These are phyloP conservation scores for Drosophila erecta DNA, from an alignment of 1,140 invertebrate species.

Conservation along the genomic window DNA sequence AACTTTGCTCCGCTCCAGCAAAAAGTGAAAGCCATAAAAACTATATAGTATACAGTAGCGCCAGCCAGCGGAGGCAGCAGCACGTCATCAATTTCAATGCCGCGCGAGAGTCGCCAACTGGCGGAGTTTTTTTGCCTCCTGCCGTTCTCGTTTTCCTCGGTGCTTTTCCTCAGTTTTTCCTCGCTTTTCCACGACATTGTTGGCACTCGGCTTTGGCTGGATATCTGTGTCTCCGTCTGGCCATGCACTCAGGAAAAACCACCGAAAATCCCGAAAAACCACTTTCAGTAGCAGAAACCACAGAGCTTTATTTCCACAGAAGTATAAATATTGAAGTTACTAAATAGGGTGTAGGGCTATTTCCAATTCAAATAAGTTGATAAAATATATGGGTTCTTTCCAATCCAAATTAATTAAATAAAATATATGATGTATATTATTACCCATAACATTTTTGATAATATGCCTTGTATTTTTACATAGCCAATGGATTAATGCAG, in stretches of 20 bases:
- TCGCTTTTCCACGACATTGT: constrained; percentile 74
- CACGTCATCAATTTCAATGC: constrained; percentile 81
- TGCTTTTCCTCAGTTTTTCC: constrained; percentile 20
- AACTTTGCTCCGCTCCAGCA: constrained; percentile 7
- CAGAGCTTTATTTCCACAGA: neutral
- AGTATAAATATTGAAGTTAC: neutral
- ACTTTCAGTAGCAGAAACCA: neutral
- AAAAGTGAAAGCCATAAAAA: constrained; percentile 81
- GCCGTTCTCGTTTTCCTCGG: constrained; percentile 5
- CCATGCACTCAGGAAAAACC: constrained; percentile 34
- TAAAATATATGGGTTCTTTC: neutral
- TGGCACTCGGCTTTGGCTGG: constrained; percentile 51
- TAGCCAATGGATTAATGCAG: too few relatives aligned
- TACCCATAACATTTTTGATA: too few relatives aligned
- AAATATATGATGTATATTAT: too few relatives aligned
- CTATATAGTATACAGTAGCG: constrained; percentile 55
- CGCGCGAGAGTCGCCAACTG: constrained; percentile 64
- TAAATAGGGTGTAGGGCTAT: too few relatives aligned
- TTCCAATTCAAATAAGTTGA: neutral
- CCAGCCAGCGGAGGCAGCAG: constrained; percentile 39
- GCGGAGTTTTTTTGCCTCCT: constrained; percentile 17
- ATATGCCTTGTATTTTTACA: too few relatives aligned
- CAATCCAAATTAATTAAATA: too few relatives aligned
- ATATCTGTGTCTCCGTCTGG: constrained; percentile 37
- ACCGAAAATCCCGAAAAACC: constrained; percentile 17